Percentiles rank a stretch among this genome's conserved stretches.
These are phyloP conservation scores for Phallusia fumigata DNA, from an alignment of 23 tunicate genomes.

Conservation along the genomic window DNA sequence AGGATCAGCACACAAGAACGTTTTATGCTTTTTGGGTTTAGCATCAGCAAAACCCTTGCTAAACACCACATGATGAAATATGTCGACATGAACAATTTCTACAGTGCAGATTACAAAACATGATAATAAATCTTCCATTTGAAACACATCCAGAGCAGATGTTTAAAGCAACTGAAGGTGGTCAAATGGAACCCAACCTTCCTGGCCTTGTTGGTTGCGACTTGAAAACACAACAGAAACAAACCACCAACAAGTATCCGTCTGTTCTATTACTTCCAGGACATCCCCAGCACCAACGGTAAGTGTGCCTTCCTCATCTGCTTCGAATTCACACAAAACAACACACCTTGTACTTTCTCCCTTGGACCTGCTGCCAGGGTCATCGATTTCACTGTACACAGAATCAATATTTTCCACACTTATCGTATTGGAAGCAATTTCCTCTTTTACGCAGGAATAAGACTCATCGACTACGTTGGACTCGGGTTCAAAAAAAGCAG, in stretches of 20 bases:
- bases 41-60: too few relatives aligned
- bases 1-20: too few relatives aligned
- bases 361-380: slow-evolving; percentile 5
- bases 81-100: too few relatives aligned
- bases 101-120: too few relatives aligned
- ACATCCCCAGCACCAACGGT: slow-evolving; percentile 41
- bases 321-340: slow-evolving; percentile 16
- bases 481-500: slow-evolving; percentile 34
- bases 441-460: background rate
- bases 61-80: too few relatives aligned
- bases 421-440: background rate
- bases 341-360: too few relatives aligned
- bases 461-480: background rate
- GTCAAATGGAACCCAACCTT: slow-evolving; percentile 82
- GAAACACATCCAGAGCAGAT: too few relatives aligned
- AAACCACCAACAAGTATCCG: slow-evolving; percentile 60
- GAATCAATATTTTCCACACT: background rate
- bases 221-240: slow-evolving; percentile 20
- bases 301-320: slow-evolving; percentile 36
- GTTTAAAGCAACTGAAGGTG: slow-evolving; percentile 44
- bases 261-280: slow-evolving; percentile 36
- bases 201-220: slow-evolving; percentile 8
- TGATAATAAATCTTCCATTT: too few relatives aligned
- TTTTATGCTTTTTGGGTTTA: too few relatives aligned
- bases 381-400: slow-evolving; percentile 50